These are phyloP conservation scores for Autographa pulchrina DNA, from an alignment of 2,888 invertebrate species.

Conservation along the genomic window DNA sequence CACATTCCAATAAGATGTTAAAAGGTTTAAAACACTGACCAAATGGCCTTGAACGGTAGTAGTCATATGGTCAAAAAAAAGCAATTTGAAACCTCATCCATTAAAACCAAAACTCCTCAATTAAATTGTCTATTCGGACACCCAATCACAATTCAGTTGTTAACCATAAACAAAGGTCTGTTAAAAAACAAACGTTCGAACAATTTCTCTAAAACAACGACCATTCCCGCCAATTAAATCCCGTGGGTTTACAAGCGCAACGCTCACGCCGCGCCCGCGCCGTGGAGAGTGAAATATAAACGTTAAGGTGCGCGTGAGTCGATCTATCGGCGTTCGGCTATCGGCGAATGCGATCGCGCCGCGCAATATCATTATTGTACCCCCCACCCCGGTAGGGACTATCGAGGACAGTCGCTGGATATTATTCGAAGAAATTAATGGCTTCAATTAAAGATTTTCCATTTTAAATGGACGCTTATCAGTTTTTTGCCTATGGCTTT, in stretches of 20 bases:
- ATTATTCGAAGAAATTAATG: background rate
- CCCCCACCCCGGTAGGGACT: constrained; percentile 62
- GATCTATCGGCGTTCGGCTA: constrained; percentile 64
- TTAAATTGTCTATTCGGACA: background rate
- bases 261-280: constrained; percentile 71
- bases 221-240: constrained; percentile 80
- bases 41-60: background rate
- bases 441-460: background rate
- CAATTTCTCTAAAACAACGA: constrained; percentile 67
- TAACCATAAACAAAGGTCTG: constrained; percentile 12
- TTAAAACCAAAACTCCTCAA: background rate
- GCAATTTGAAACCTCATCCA: background rate
- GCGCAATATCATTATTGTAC: constrained; percentile 81
- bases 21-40: background rate
- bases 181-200: constrained; percentile 42
- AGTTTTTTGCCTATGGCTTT: no score
- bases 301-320: constrained; percentile 66
- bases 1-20: background rate
- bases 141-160: background rate
- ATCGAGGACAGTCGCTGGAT: constrained; percentile 25
- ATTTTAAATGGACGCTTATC: no score
- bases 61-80: background rate
- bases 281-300: constrained; percentile 71
- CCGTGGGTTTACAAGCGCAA: constrained; percentile 74
- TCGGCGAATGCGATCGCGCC: constrained; percentile 61